Base-by-base conservation (phyloP, 2,797 vertebrate genomes). In the Anniella stebbinsi region DNA sequence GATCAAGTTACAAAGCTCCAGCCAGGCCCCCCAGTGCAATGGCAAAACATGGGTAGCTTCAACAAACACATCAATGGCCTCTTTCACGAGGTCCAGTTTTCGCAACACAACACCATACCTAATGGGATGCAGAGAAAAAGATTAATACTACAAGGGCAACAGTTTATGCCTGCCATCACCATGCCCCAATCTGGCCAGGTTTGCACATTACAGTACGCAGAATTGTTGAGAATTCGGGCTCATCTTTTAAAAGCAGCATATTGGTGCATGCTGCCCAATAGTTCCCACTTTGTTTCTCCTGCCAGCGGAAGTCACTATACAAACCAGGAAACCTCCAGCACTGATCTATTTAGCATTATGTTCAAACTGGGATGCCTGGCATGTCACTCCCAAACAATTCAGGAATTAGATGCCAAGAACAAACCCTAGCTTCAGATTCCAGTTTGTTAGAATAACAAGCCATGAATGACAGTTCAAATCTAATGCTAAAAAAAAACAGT, bases 11-110 rank as follows among this genome's bases (percentile, higher is more conserved):
- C 99, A 99, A 67, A 99, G 98, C 94, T 99, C 99, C 93, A 99
- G 97, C 99, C 99, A 99, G 18, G 99, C 98, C 91, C 99, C 99
- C 99, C 99, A 99, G 25, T 99, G 99, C 94, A 99, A 97, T 93
- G 99, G 99, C 86, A 99, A 97, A 63, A 98, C 96, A 28, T 99
- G 99, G 51, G 99, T 98, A 38, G 99, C 99, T 94, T 99, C 99
- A 72, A 99, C 98, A 89, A 99, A 99, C 54, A 99, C 98, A 89
- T 99, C 98, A 92, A 99, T 98, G 1, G 99, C 99, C 96, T 99
- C 99, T 95, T 99, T 99, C 88, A 98, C 97, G 89, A 99, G 96
- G 94, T 99, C 99, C 92, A 99, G 97, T 95, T 99, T 99, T 90
- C 99, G 97, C 93, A 99, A 97, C 83, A 99, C 99, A 2, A 99